Conservation (phyloP, 2,888 invertebrate genomes). For the Papilio protenor region DNA sequence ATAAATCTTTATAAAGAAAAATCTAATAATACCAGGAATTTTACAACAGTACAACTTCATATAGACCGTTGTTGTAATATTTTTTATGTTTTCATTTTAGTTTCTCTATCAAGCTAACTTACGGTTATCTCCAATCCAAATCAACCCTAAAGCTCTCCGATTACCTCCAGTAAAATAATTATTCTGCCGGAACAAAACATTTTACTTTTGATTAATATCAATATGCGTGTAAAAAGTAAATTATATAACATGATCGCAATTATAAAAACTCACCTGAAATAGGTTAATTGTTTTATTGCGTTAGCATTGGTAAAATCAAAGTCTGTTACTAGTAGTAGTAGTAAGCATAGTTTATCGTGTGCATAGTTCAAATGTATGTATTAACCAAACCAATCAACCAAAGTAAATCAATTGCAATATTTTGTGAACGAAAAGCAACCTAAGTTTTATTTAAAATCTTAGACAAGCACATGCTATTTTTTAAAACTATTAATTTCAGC, state of each 20-base stretch:
- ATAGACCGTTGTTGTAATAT: background rate
- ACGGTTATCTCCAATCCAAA: constrained; percentile 2
- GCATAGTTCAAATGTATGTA: too few relatives aligned
- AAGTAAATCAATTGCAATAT: too few relatives aligned
- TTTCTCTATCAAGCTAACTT: background rate
- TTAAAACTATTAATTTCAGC: too few relatives aligned
- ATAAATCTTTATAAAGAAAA: too few relatives aligned
- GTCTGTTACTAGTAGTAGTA: background rate
- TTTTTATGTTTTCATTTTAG: background rate
- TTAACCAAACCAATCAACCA: too few relatives aligned
- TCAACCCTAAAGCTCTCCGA: background rate
- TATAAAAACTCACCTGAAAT: constrained; percentile 14
- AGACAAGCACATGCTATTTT: too few relatives aligned
- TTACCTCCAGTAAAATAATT: constrained; percentile 18
- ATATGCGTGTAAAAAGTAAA: constrained; percentile 8
- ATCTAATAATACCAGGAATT: background rate
- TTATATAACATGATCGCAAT: constrained; percentile 14
- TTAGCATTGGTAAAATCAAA: background rate
- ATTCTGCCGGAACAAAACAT: background rate
- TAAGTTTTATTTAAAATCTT: too few relatives aligned
- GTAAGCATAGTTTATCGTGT: background rate
- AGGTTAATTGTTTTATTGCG: constrained; percentile 7
- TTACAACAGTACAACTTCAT: background rate
- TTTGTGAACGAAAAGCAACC: too few relatives aligned
- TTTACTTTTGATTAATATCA: constrained; percentile 12